Base-by-base conservation (phyloP, 2,113 vertebrate genomes). In the Trochalopteron elliotii region DNA sequence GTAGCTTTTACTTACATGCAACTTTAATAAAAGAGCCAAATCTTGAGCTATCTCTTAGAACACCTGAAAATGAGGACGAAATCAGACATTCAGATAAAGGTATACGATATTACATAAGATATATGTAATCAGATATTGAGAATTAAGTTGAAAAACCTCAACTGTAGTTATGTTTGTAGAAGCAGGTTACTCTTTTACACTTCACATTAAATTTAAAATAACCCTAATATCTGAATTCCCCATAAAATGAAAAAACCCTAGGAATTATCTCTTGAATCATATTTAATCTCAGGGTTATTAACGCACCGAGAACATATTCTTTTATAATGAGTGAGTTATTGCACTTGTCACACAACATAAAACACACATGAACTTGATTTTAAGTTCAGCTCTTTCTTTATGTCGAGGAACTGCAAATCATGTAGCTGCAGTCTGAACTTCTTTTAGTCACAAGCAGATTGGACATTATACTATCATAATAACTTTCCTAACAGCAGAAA, bases 21-120 rank as follows among this genome's bases (percentile, higher is more conserved):
- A 99, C 90, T 98, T 99, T 99, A 10, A 98, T 97, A 39, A 99
- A 81, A 44, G 99, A 98, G 50, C 99, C 99, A 95, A 99, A 98
- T 95, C 98, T 98, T 72, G 98, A 97, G 82, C 97, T 98, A 69
- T 98, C 91, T 93, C 97, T 95, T 82, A 99, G 95, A 80, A 96
- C 74, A 94, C 99, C 99, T 99, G 83, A 91, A 97, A 95, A 94
- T 17, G 40, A 96, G 55, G 56, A 96, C 53, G 49, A 75, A 84
- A 96, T 89, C 49, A 72, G 83, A 65, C 77, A 92, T 27, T 68
- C 22, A 45, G 11, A 15, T 39, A 37, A 37, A 13, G 12, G 40
- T 16, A 35, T 21, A 31, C 23, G 11, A 47, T 50, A 31, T 35
- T 75, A 49, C 5, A 6, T 44, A 76, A 17, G 6, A 50, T 18